A percentile compares a stretch with the other conserved stretches of the same genome.
These are phyloP conservation scores for Trachelus tabidus DNA, from an alignment of 2,888 invertebrate species.

Conservation along the genomic window DNA sequence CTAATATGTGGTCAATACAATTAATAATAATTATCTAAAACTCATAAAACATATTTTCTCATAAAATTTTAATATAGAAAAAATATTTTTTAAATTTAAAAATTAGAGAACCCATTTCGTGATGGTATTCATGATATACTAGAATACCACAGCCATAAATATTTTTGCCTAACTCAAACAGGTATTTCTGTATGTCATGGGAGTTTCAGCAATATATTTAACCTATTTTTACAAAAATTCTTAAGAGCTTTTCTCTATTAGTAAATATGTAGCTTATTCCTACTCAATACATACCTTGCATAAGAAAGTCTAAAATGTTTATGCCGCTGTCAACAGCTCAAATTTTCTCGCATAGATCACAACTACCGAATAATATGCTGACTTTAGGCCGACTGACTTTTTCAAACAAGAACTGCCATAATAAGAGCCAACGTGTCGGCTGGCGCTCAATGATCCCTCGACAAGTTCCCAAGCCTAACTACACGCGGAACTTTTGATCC, in stretches of 20 bases:
- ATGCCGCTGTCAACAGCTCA: not conserved
- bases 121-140: not conserved
- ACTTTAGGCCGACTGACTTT: not conserved
- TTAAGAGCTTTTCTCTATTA: not conserved
- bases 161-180: not conserved
- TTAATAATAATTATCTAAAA: too few species aligned
- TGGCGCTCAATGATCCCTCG: not conserved
- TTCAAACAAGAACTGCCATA: not conserved
- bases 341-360: not conserved
- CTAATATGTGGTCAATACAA: too few species aligned
- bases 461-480: not conserved
- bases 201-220: not conserved
- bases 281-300: not conserved
- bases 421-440: conserved; percentile 1
- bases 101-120: too few species aligned
- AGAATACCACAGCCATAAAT: not conserved
- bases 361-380: not conserved
- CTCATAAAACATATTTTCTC: not conserved
- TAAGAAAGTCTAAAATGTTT: not conserved
- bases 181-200: not conserved
- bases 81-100: not conserved
- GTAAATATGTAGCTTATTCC: not conserved
- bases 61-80: not conserved
- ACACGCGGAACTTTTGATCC: not conserved
- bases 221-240: not conserved